Conservation (phyloP, 2,113 vertebrate genomes). For the Brachyhypopomus occidentalis region DNA sequence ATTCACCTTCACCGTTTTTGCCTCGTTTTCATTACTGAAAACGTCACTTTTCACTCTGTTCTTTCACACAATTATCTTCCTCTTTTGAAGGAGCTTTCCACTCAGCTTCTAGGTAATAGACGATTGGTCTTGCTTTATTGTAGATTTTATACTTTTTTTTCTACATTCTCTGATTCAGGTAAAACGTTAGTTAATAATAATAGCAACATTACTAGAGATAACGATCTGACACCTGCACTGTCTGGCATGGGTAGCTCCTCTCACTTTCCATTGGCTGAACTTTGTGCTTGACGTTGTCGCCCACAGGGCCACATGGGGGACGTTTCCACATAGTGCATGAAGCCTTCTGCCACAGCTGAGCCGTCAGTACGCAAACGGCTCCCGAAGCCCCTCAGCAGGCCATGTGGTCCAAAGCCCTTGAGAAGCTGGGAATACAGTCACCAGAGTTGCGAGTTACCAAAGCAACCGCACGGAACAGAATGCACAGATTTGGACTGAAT, state of each 20-base stretch:
- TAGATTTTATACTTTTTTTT: not conserved
- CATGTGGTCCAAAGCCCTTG: too few species aligned
- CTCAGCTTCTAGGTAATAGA: not conserved
- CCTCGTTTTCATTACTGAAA: not conserved
- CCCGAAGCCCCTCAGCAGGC: too few species aligned
- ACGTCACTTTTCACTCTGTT: not conserved
- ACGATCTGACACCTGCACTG: conserved; percentile 2
- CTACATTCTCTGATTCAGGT: not conserved
- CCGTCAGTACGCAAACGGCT: too few species aligned
- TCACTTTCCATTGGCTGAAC: not conserved
- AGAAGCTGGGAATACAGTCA: too few species aligned
- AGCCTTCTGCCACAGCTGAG: too few species aligned
- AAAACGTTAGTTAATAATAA: not conserved
- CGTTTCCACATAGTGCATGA: too few species aligned
- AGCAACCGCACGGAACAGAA: too few species aligned
- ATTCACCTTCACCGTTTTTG: not conserved
- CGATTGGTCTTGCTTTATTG: not conserved
- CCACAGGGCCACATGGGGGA: too few species aligned
- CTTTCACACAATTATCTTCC: too few species aligned
- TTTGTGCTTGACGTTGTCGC: not conserved
- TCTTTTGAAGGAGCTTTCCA: not conserved
- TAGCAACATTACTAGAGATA: not conserved
- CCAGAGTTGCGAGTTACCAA: too few species aligned
- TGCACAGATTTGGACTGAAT: conserved; percentile 3
- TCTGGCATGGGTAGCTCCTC: not conserved